Evolutionary conservation across 2,797 vertebrate genomes (phyloP).

Genomic region (Manis crassicaudata): DNA sequence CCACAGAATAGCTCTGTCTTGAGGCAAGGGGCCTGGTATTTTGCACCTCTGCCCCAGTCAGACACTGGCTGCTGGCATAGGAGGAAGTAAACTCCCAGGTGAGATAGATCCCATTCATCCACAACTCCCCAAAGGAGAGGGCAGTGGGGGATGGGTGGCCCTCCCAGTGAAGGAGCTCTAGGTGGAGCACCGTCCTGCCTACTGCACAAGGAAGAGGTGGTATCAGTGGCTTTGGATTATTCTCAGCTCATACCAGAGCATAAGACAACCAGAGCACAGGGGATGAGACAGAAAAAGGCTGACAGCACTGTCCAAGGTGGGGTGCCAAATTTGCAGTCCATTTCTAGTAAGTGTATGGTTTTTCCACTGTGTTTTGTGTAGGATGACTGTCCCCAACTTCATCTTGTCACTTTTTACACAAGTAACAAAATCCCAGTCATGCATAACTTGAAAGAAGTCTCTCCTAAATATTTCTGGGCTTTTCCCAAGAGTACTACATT

Average conservation of each 20-base stretch:
- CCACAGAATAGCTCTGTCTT: neutral
- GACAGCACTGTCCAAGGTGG: neutral
- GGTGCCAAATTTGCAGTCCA: neutral
- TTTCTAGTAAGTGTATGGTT: neutral
- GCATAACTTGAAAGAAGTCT: neutral
- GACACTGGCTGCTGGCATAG: neutral
- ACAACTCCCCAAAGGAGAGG: neutral
- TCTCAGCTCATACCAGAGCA: neutral
- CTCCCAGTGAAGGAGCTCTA: neutral
- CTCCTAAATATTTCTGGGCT: neutral
- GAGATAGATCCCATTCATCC: neutral
- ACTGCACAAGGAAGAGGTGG: neutral
- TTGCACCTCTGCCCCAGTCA: neutral
- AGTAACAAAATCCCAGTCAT: neutral
- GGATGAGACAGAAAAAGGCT: neutral
- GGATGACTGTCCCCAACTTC: neutral
- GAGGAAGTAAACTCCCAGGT: neutral
- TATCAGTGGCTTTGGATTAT: neutral
- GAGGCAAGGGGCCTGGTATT: neutral
- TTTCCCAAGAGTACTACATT: neutral
- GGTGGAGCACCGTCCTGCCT: accelerated
- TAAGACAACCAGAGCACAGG: neutral
- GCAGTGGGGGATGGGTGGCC: neutral
- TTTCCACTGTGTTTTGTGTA: neutral
- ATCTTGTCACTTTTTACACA: neutral